These are phyloP conservation scores for Formica selysi DNA, from an alignment of 1,140 invertebrate species.

Conservation along the genomic window DNA sequence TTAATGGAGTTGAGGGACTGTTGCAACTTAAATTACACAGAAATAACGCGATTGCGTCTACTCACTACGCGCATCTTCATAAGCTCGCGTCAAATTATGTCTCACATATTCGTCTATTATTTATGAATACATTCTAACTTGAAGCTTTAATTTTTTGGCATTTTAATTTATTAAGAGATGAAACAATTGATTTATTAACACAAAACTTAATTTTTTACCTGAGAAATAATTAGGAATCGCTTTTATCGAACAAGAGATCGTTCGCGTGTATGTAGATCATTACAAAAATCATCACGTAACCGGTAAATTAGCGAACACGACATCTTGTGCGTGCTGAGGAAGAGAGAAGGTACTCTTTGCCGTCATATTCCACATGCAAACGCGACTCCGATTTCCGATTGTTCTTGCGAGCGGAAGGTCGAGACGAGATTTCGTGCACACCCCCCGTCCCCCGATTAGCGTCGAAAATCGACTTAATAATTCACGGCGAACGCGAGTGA, in stretches of 20 bases:
- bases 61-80: neutral
- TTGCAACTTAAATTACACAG: neutral
- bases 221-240: neutral
- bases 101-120: neutral
- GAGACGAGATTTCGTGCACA: neutral
- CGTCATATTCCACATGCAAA: neutral
- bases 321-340: no score
- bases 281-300: neutral
- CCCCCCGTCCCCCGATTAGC: neutral
- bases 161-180: neutral
- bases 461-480: constrained; percentile 30
- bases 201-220: neutral
- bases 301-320: neutral
- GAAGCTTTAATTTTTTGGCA: neutral
- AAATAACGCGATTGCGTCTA: neutral
- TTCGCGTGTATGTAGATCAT: neutral
- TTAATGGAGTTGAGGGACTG: neutral
- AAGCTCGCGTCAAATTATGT: no score
- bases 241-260: neutral
- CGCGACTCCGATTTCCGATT: neutral
- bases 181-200: neutral
- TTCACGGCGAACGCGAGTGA: constrained; percentile 60
- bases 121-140: neutral
- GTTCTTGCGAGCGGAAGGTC: neutral
- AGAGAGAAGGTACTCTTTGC: neutral